These are phyloP conservation scores for Diachrysia chrysitis DNA, from an alignment of 2,888 invertebrate species.

Conservation along the genomic window DNA sequence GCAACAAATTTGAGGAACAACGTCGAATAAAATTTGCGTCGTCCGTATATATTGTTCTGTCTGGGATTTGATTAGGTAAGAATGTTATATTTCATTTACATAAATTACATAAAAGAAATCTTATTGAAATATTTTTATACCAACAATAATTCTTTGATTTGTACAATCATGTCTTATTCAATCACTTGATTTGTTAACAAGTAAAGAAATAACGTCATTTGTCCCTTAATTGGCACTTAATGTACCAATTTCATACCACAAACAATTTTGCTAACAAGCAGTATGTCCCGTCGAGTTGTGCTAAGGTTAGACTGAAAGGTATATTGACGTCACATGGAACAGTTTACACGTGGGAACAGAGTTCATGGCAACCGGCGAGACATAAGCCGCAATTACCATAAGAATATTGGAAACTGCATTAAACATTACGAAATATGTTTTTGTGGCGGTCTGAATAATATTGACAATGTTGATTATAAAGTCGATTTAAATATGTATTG, in stretches of 20 bases:
- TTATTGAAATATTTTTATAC: not conserved
- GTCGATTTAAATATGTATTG: constrained; percentile 34
- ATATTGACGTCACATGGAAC: constrained; percentile 50
- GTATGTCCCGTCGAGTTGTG: constrained; percentile 22
- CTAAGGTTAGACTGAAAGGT: constrained; percentile 42
- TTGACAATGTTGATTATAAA: constrained; percentile 24
- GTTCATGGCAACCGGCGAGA: constrained; percentile 60
- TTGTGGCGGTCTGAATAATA: constrained; percentile 36
- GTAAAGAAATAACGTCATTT: not conserved
- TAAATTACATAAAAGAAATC: not conserved
- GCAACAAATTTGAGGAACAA: not conserved
- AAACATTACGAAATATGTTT: constrained; percentile 51
- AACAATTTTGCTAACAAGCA: constrained; percentile 1
- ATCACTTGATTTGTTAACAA: not conserved
- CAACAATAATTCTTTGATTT: not conserved
- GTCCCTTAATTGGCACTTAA: not conserved
- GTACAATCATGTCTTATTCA: not conserved
- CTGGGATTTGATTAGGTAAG: not conserved
- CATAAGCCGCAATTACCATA: constrained; percentile 48
- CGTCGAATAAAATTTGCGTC: not conserved
- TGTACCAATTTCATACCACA: constrained; percentile 1
- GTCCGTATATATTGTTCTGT: not conserved
- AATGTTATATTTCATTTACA: not conserved
- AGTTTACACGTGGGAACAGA: constrained; percentile 54
- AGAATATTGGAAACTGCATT: constrained; percentile 49